A percentile compares a stretch with the other conserved stretches of the same genome.
These are phyloP conservation scores for Drosophila ironensis DNA, from an alignment of 1,140 invertebrate species.

Conservation along the genomic window DNA sequence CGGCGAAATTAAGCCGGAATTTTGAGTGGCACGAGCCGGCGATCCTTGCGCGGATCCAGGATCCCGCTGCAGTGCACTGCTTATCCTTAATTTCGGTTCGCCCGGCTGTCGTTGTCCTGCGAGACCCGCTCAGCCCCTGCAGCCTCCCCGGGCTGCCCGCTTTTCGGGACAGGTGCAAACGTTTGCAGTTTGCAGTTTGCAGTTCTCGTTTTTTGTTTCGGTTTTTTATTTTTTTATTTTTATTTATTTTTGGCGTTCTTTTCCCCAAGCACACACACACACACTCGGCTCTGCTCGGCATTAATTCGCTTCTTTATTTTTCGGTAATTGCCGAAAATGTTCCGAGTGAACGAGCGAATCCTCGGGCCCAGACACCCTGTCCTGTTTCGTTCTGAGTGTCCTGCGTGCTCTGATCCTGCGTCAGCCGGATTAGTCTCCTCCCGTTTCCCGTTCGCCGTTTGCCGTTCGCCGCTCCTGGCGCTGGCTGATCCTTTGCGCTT, in stretches of 20 bases:
- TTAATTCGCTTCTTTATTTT: slow-evolving; percentile 77
- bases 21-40: slow-evolving; percentile 56
- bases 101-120: slow-evolving; percentile 46
- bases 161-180: slow-evolving; percentile 67
- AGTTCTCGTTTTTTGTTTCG: slow-evolving; percentile 16
- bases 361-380: slow-evolving; percentile 33
- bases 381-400: not conserved
- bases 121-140: not conserved
- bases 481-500: slow-evolving; percentile 42
- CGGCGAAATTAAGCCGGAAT: slow-evolving; percentile 65
- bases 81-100: slow-evolving; percentile 58
- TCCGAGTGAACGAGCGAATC: slow-evolving; percentile 70
- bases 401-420: slow-evolving; percentile 65
- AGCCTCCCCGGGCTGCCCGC: not conserved
- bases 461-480: not conserved
- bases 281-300: slow-evolving; percentile 17
- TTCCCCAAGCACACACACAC: slow-evolving; percentile 22
- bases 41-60: slow-evolving; percentile 2
- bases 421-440: slow-evolving; percentile 58
- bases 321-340: slow-evolving; percentile 79
- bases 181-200: too few relatives aligned
- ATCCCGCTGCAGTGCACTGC: slow-evolving; percentile 33
- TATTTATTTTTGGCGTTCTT: too few relatives aligned
- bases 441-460: not conserved
- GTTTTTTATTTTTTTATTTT: too few relatives aligned